Percentiles rank a stretch among this genome's conserved stretches.
Evolutionary conservation across 2,797 vertebrate species (phyloP).

Genomic region (Galagoides demidoff): DNA sequence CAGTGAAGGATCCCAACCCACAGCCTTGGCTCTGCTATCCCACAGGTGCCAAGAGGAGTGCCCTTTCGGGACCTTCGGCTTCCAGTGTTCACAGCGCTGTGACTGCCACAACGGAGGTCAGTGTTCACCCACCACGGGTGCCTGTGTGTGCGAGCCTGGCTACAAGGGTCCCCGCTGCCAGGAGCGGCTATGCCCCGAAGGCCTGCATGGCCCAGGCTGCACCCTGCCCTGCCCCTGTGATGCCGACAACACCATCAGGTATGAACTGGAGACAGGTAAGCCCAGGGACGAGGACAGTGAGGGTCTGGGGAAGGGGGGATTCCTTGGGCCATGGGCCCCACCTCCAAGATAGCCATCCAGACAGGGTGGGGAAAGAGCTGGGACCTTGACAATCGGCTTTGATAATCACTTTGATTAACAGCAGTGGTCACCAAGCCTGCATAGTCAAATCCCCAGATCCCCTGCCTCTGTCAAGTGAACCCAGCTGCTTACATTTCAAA

Average conservation of each 20-base stretch:
- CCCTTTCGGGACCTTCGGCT: conserved; percentile 95
- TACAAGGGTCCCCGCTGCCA: conserved; percentile 97
- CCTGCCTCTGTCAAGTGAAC: background rate
- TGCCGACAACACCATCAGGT: conserved; percentile 94
- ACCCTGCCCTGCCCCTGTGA: conserved; percentile 96
- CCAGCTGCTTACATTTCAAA: background rate
- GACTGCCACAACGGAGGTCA: conserved; percentile 97
- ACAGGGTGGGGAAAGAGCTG: background rate
- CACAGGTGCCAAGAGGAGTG: conserved; percentile 98
- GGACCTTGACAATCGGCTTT: background rate
- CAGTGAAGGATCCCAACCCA: background rate
- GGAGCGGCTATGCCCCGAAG: conserved; percentile 95
- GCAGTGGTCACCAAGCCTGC: background rate
- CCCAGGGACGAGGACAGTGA: background rate
- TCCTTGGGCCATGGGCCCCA: background rate
- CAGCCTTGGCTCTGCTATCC: background rate
- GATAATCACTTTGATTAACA: background rate
- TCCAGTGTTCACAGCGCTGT: conserved; percentile 93
- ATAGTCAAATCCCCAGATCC: background rate
- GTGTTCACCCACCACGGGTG: conserved; percentile 96
- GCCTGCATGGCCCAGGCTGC: conserved; percentile 96
- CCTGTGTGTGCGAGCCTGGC: conserved; percentile 95
- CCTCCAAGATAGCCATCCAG: background rate
- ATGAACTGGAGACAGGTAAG: conserved; percentile 54
- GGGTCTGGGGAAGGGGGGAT: background rate